These are phyloP conservation scores for Sorex araneus DNA, from an alignment of 2,113 vertebrate species.

Conservation along the genomic window DNA sequence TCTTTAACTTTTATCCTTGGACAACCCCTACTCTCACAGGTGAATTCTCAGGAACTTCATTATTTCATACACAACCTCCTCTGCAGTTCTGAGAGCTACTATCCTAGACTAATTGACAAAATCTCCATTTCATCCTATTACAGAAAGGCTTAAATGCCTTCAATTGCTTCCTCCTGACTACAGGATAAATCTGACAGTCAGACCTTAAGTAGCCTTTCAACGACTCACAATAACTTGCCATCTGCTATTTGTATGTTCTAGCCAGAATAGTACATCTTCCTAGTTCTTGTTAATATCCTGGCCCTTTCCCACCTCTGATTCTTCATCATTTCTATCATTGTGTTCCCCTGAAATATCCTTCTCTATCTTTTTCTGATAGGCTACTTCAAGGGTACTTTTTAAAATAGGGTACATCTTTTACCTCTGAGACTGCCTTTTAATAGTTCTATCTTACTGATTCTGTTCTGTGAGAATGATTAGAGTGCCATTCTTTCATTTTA, in stretches of 20 bases:
- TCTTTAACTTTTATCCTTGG: neutral
- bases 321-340: conserved; percentile 6
- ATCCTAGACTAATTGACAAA: neutral
- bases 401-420: too few relatives aligned
- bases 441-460: neutral
- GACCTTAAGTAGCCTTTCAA: neutral
- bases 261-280: neutral
- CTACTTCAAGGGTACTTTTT: neutral
- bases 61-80: neutral
- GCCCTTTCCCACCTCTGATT: neutral
- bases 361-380: neutral
- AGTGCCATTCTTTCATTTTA: neutral
- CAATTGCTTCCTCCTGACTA: neutral
- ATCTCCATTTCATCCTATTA: neutral
- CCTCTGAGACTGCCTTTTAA: neutral
- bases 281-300: neutral
- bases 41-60: neutral
- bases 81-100: neutral
- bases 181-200: neutral
- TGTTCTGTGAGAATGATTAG: neutral
- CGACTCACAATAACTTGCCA: neutral
- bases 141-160: neutral
- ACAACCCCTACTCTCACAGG: too few relatives aligned
- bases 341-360: neutral
- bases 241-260: neutral